phyloP scores from a whole-genome alignment of 2,113 vertebrate species.

The Scytalopus superciliaris region DNA sequence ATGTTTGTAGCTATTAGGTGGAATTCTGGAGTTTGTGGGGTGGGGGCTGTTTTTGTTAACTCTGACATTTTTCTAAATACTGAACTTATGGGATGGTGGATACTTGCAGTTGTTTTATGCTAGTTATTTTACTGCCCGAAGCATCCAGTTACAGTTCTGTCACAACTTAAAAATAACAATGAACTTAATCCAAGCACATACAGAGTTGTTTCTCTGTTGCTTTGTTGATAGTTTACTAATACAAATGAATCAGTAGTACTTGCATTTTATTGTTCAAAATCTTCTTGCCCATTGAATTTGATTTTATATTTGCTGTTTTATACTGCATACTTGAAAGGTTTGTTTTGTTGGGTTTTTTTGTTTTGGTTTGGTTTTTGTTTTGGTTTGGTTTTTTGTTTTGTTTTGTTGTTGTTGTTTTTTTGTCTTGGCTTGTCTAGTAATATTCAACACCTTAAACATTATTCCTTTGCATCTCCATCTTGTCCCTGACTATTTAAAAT shows the following conservation, averaged over 20 bases:
- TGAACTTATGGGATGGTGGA: neutral
- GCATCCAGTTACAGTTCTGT: neutral
- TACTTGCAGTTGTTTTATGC: neutral
- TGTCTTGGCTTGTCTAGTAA: neutral
- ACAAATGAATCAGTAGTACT: neutral
- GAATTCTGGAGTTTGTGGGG: neutral
- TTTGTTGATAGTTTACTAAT: neutral
- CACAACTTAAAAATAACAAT: neutral
- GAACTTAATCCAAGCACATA: neutral
- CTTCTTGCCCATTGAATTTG: neutral
- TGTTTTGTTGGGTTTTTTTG: no score
- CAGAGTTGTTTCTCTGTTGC: neutral
- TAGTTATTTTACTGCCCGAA: neutral
- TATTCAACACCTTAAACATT: neutral
- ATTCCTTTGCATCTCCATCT: neutral
- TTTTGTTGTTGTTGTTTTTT: neutral
- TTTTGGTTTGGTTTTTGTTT: no score
- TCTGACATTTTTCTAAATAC: neutral
- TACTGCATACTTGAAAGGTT: neutral
- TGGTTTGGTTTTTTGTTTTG: no score
- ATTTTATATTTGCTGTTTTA: neutral
- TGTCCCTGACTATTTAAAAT: neutral
- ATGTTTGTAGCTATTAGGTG: neutral
- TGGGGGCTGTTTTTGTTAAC: neutral
- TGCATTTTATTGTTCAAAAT: neutral